Evolutionary conservation across 2,888 invertebrate genomes (phyloP), one percentile per base, ranked within the genome.

Genomic region (Eupeodes latifasciatus): DNA sequence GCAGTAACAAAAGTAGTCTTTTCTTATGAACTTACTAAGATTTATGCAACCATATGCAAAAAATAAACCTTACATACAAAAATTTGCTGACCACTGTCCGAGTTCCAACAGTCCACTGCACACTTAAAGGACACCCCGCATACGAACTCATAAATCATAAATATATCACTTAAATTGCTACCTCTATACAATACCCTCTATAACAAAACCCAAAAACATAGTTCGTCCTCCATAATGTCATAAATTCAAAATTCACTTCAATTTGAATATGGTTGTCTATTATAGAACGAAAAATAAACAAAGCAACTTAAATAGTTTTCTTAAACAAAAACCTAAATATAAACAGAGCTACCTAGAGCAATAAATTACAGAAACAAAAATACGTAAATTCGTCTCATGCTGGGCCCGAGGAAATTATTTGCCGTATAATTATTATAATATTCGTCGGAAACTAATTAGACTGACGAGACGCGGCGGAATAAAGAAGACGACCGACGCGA

Each of bases 401-500:
- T 83, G 86, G 6, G 86, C 49, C 16, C 0, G 10, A n/a, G 5
- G 9, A 55, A 36, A 27, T 57, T n/a, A 12, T 27, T 47, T 72
- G 44, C 53, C 47, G 5, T 10, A 36, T 6, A 51, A 61, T 61
- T 59, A 49, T 74, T 69, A 57, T 69, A 27, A 2, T 75, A 66
- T 80, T 87, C 80, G 57, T 67, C 40, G 66, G 40, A 87, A 77
- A 77, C 83, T 87, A 87, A 87, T 87, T 87, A 81, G 80, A 44
- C 44, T 67, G 75, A 64, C 64, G 55, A 61, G 66, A 11, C 14
- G 16, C n/a, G 44, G n/a, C 16, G 59, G n/a, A 40, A 4, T 5
- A 34, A 27, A 11, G 27, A 27, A 11, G 27, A 14, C 59, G 59
- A 34, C 9, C 40, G 40, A 40, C 3, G 27, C 27, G 27, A 27